A percentile compares a stretch with the other conserved stretches of the same genome.
These are phyloP conservation scores for Sinosuthora webbiana DNA, from an alignment of 2,113 vertebrate species.

Conservation along the genomic window DNA sequence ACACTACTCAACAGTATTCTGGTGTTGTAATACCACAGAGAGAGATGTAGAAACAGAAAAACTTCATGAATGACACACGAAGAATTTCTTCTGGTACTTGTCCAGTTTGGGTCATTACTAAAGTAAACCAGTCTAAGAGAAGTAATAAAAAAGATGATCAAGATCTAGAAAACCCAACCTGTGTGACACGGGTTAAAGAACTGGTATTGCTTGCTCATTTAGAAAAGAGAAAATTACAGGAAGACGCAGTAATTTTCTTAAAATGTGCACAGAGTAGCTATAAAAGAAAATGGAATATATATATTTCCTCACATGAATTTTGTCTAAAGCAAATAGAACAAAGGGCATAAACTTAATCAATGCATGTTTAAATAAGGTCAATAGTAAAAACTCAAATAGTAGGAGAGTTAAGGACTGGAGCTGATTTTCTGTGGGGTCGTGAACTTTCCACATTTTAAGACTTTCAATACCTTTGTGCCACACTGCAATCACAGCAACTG, in stretches of 20 bases:
- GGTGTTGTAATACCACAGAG: background rate
- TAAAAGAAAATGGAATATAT: background rate
- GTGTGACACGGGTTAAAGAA: background rate
- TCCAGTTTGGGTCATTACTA: background rate
- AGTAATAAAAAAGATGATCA: background rate
- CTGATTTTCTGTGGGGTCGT: background rate
- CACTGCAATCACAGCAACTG: background rate
- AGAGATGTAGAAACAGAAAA: background rate
- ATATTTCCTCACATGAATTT: background rate
- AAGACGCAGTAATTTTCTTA: background rate
- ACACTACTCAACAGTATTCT: background rate
- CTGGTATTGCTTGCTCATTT: background rate
- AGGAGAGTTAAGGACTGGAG: background rate
- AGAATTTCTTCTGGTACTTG: background rate
- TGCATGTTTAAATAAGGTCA: background rate
- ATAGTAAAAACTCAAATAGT: background rate
- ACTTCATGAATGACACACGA: background rate
- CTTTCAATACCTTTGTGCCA: background rate
- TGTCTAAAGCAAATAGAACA: background rate
- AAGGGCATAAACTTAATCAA: background rate
- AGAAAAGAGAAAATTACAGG: background rate
- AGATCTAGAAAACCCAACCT: background rate
- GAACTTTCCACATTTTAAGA: background rate
- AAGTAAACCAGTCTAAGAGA: background rate
- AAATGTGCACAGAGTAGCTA: background rate